Evolutionary conservation across 35 echinoderm and acorn worm genomes (phyloP), one percentile per base, ranked within the genome.

Genomic region (Heliocidaris tuberculata): DNA sequence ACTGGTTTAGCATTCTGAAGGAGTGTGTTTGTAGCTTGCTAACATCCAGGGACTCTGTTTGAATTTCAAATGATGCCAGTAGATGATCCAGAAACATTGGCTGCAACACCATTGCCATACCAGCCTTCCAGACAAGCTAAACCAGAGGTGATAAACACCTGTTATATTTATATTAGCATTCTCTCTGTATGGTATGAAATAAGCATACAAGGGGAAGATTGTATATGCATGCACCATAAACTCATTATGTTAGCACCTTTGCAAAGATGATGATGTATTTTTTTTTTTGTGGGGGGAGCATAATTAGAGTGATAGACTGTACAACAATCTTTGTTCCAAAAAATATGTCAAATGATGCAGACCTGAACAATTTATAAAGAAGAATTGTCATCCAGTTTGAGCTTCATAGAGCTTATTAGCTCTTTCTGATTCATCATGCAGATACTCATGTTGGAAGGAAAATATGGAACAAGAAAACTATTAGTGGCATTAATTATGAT

Each of bases 11-110:
- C 21, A n/a, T 78, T 78, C 27, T 78, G 17, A 21, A 78, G 65
- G 19, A 78, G 65, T n/a, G 65, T 78, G 65, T 27, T 78, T 4
- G 65, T 78, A 78, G 65, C 65, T 27, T 78, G 65, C 27, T 8
- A 0, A 78, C 65, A 78, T 21, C 19, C 65, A 78, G 27, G 65
- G 65, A 78, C 65, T 7, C 19, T 19, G 65, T 78, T 78, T 78
- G 65, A 78, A 78, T 78, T 78, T 78, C 17, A 78, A 78, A 78
- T 78, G 65, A 78, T 78, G 65, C 65, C 65, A 78, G 65, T 78
- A n/a, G 65, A 78, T 7, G 65, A 78, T 78, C 65, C 65, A n/a
- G 65, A 78, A 78, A 78, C 65, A n/a, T 78, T 78, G 65, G 65
- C 65, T 78, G 65, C 65, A 19, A 78, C 65, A 78, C 65, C 65